These are phyloP conservation scores for Drosophila tripunctata DNA, from an alignment of 2,888 invertebrate genomes.

Conservation along the genomic window DNA sequence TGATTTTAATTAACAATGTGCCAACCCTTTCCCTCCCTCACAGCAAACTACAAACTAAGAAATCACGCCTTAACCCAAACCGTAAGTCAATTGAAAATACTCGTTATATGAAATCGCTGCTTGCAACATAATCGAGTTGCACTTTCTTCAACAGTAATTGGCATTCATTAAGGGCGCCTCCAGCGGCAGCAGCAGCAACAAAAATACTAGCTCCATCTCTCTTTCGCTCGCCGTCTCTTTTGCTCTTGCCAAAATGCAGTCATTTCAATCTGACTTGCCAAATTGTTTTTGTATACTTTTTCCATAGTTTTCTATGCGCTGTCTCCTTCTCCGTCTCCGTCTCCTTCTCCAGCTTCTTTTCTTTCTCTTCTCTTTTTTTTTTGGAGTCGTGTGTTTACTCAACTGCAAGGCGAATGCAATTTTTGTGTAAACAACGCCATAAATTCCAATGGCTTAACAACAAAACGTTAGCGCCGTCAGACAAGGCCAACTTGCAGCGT, in stretches of 20 bases:
- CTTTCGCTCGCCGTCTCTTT: background rate
- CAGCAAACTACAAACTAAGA: background rate
- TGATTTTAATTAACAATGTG: slow-evolving; percentile 31
- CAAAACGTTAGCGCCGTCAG: slow-evolving; percentile 61
- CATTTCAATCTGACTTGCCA: slow-evolving; percentile 53
- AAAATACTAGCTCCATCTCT: background rate
- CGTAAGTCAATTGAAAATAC: slow-evolving; percentile 32
- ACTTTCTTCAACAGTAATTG: slow-evolving; percentile 42
- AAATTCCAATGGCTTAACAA: slow-evolving; percentile 74
- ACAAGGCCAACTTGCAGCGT: slow-evolving; percentile 58
- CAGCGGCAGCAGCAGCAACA: slow-evolving; percentile 5
- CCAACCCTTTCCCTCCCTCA: background rate
- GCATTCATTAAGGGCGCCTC: slow-evolving; percentile 42
- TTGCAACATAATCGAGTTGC: slow-evolving; percentile 37
- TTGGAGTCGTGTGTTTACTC: slow-evolving; percentile 60
- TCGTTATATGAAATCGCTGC: slow-evolving; percentile 37
- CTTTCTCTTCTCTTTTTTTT: background rate
- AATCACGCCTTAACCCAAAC: slow-evolving; percentile 4
- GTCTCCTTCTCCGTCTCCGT: background rate
- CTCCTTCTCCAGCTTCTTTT: background rate
- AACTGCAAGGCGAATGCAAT: slow-evolving; percentile 76
- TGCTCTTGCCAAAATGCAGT: slow-evolving; percentile 13
- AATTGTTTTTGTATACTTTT: slow-evolving; percentile 37
- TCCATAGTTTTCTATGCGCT: background rate
- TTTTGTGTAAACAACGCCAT: slow-evolving; percentile 77